phyloP scores from a whole-genome alignment of 2,888 invertebrate genomes.

The Drosophila paramelanica region DNA sequence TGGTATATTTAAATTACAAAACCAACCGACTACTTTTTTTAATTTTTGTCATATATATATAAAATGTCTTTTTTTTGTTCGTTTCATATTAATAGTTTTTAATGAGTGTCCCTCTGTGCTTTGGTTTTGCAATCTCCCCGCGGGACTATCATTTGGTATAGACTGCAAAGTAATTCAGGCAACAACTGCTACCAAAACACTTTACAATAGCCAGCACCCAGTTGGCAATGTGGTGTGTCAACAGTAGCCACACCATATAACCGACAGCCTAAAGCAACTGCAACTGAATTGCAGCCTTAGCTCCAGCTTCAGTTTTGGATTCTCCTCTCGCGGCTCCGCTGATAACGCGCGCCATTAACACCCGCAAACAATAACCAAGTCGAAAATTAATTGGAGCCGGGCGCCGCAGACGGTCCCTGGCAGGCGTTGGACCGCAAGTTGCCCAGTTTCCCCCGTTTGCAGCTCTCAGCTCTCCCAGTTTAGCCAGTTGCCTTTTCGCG shows the following conservation, averaged over 20 bases:
- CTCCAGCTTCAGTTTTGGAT: neutral
- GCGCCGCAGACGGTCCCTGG: slow-evolving; percentile 67
- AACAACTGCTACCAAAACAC: slow-evolving; percentile 26
- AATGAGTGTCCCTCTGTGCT: neutral
- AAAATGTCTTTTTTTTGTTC: no score
- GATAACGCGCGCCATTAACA: slow-evolving; percentile 63
- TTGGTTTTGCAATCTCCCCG: neutral
- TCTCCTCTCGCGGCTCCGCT: slow-evolving; percentile 1
- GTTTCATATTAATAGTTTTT: neutral
- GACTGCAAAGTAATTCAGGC: slow-evolving; percentile 14
- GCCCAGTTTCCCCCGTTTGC: slow-evolving; percentile 5
- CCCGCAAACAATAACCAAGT: slow-evolving; percentile 71
- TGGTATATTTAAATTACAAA: no score
- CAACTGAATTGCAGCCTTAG: slow-evolving; percentile 15
- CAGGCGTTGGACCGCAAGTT: slow-evolving; percentile 57
- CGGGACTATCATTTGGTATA: neutral
- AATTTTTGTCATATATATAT: no score
- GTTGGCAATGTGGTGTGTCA: slow-evolving; percentile 25
- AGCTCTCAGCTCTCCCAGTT: neutral
- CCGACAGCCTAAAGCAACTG: slow-evolving; percentile 40
- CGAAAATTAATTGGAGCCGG: slow-evolving; percentile 82
- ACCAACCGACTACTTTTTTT: no score
- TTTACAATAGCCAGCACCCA: slow-evolving; percentile 9
- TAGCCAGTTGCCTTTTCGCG: neutral
- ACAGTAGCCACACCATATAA: slow-evolving; percentile 48